Evolutionary conservation across 2,888 invertebrate species (phyloP).

Genomic region (Apodemia hepburni): DNA sequence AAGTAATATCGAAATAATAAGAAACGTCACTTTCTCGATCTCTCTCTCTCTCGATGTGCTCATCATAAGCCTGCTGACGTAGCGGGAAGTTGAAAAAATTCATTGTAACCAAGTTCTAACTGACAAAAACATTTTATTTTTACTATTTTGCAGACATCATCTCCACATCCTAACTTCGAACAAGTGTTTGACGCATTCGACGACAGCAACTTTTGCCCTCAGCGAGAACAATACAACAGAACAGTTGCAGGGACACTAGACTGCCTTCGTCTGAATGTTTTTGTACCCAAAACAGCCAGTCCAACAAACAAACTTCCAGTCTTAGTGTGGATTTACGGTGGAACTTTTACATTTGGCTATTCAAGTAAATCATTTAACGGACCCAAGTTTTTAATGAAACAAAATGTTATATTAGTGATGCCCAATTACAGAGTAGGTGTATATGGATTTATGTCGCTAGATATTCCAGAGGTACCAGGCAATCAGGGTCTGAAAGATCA

Average conservation of each 20-base stretch:
- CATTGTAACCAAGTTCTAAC: too few relatives aligned
- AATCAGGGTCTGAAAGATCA: conserved; percentile 41
- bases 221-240: conserved; percentile 36
- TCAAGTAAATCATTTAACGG: conserved; percentile 32
- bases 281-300: conserved; percentile 43
- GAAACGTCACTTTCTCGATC: too few relatives aligned
- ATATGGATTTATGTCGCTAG: conserved; percentile 41
- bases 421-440: conserved; percentile 11
- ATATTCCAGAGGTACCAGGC: conserved; percentile 40
- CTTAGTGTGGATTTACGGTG: conserved; percentile 49
- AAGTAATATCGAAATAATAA: too few relatives aligned
- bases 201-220: conserved; percentile 39
- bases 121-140: not conserved
- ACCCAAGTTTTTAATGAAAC: conserved; percentile 14
- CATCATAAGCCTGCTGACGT: too few relatives aligned
- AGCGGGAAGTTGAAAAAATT: too few relatives aligned
- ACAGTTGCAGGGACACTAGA: conserved; percentile 40
- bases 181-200: conserved; percentile 13
- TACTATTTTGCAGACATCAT: conserved; percentile 9
- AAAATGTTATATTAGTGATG: conserved; percentile 11
- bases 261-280: conserved; percentile 47
- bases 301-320: conserved; percentile 42
- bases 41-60: too few relatives aligned
- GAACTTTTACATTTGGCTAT: conserved; percentile 39
- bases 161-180: conserved; percentile 5